Conservation (phyloP, 2,797 vertebrate species). For the Melanotaenia boesemani region DNA sequence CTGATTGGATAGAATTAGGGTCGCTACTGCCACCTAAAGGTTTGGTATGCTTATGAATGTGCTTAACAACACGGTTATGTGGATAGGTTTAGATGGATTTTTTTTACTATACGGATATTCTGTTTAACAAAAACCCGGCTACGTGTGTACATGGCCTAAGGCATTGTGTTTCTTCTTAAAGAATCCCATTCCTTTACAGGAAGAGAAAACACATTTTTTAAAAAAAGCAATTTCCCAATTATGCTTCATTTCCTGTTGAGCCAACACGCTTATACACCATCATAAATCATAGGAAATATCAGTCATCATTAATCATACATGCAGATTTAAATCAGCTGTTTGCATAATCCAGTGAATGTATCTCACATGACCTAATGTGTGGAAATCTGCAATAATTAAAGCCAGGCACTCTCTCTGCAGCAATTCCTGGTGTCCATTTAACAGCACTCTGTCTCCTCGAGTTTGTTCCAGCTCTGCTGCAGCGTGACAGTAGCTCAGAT, state of each 20-base stretch:
- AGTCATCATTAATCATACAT: conserved; percentile 66
- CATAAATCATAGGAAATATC: conserved; percentile 74
- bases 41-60: no score
- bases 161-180: conserved; percentile 37
- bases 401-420: conserved; percentile 50
- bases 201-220: conserved; percentile 16
- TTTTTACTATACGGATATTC: no score
- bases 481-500: conserved; percentile 28
- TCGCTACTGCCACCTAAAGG: no score
- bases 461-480: background rate
- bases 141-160: background rate
- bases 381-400: conserved; percentile 75
- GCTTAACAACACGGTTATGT: no score
- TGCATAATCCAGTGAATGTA: conserved; percentile 54
- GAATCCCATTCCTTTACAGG: conserved; percentile 37
- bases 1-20: no score
- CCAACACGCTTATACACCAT: conserved; percentile 46
- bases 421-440: conserved; percentile 15
- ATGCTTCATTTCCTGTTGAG: conserved; percentile 67
- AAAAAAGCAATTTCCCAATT: conserved; percentile 68
- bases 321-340: conserved; percentile 71
- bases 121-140: no score
- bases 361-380: conserved; percentile 68
- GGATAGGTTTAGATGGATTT: no score
- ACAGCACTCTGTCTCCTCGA: conserved; percentile 18